Evolutionary conservation across 64 coral and sea anemone species (phyloP).

Genomic region (Pachyseris speciosa): DNA sequence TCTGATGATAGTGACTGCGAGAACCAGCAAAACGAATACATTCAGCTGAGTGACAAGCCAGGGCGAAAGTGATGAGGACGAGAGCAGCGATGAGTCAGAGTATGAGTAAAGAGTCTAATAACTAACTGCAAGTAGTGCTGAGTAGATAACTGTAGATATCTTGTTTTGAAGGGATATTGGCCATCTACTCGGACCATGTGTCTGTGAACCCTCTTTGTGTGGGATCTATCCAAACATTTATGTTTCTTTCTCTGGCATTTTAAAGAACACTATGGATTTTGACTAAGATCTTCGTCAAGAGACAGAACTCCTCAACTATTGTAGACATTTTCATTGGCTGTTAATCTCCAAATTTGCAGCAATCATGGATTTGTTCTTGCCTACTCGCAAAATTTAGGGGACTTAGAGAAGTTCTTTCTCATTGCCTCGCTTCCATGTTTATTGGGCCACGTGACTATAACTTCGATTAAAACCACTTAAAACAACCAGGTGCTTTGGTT

Average conservation of each 20-base stretch:
- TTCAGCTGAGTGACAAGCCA: not conserved
- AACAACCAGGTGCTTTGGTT: conserved; percentile 5
- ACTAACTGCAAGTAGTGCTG: not conserved
- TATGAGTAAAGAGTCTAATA: not conserved
- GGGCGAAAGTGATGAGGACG: no score
- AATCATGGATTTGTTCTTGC: not conserved
- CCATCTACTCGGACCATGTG: not conserved
- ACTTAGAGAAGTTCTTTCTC: not conserved
- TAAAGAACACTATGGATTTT: not conserved
- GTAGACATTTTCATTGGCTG: not conserved
- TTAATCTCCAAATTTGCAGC: not conserved
- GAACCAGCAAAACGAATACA: not conserved
- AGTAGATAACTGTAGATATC: conserved; percentile 18
- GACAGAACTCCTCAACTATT: conserved; percentile 6
- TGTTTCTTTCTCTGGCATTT: not conserved
- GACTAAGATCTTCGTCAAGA: not conserved
- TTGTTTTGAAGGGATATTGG: not conserved
- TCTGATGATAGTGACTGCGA: not conserved
- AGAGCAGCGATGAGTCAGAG: no score
- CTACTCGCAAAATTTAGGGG: not conserved
- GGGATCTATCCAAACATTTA: not conserved
- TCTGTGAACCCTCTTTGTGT: not conserved
- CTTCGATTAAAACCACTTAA: not conserved
- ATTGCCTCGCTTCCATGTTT: no score
- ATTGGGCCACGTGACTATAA: not conserved